These are phyloP conservation scores for Drosophila testacea DNA, from an alignment of 2,888 invertebrate genomes.

Conservation along the genomic window DNA sequence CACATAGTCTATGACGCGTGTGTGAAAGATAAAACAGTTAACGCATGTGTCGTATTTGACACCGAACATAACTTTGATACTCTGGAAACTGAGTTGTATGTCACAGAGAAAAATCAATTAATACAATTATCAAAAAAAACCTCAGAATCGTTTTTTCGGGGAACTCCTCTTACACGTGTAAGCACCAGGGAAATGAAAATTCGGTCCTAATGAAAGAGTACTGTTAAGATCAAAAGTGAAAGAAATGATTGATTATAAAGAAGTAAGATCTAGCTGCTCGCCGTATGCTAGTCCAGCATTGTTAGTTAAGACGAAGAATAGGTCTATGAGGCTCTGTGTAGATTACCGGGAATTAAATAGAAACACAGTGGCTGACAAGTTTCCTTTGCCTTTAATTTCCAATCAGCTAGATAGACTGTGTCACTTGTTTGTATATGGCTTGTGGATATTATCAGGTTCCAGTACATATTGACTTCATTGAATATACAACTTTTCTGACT, in stretches of 20 bases:
- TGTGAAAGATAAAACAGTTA: conserved; percentile 6
- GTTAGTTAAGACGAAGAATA: not conserved
- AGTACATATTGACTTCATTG: no score
- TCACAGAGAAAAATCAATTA: not conserved
- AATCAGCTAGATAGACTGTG: not conserved
- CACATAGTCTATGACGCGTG: conserved; percentile 13
- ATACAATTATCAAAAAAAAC: not conserved
- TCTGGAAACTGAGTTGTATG: not conserved
- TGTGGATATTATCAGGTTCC: no score
- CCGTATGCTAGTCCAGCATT: not conserved
- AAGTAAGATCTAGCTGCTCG: no score
- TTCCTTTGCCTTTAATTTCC: not conserved
- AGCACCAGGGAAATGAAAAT: not conserved
- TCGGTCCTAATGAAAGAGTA: no score
- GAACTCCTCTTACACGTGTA: not conserved
- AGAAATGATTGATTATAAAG: not conserved
- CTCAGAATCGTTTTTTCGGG: not conserved
- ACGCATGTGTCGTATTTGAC: not conserved
- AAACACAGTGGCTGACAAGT: not conserved
- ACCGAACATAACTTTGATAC: not conserved
- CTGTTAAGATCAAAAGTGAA: not conserved
- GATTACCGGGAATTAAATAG: not conserved
- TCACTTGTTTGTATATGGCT: not conserved
- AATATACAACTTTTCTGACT: no score
- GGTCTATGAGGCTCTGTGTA: not conserved